phyloP scores from a whole-genome alignment of 2,113 vertebrate species.

The Lutjanus erythropterus region DNA sequence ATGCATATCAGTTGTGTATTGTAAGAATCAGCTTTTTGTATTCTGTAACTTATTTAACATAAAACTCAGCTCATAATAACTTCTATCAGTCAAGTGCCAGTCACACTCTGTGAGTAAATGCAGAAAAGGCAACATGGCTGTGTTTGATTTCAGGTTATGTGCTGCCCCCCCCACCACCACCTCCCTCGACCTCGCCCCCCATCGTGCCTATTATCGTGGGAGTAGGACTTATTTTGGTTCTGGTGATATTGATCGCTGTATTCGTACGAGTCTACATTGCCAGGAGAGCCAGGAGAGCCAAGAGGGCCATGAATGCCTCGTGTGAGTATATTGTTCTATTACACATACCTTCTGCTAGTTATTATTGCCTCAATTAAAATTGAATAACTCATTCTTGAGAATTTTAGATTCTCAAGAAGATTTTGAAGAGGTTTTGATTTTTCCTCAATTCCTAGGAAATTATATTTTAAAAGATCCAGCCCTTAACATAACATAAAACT shows the following conservation, averaged over 20 bases:
- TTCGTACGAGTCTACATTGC: constrained; percentile 7
- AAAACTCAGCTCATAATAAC: background rate
- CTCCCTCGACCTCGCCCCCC: accelerated
- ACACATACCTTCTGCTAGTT: too few species aligned
- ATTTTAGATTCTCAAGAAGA: too few species aligned
- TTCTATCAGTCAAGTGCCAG: background rate
- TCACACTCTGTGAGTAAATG: background rate
- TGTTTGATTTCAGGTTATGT: constrained; percentile 37
- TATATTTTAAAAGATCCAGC: too few species aligned
- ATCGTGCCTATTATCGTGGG: background rate
- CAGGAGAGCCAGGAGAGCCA: constrained; percentile 23
- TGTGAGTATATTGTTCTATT: constrained; percentile 42
- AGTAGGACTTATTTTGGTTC: background rate
- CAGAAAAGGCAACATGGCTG: background rate
- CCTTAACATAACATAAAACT: too few species aligned
- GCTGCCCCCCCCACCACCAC: accelerated
- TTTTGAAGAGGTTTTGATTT: too few species aligned
- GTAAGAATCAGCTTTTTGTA: background rate
- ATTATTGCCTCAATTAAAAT: background rate
- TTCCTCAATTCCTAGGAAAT: too few species aligned
- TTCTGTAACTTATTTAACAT: background rate
- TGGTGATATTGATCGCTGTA: constrained; percentile 23
- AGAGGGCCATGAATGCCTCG: background rate
- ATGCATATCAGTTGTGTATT: background rate
- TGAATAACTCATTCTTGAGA: too few species aligned